Conservation (phyloP, 1,140 invertebrate species). For the Aphelenchoides besseyi region DNA sequence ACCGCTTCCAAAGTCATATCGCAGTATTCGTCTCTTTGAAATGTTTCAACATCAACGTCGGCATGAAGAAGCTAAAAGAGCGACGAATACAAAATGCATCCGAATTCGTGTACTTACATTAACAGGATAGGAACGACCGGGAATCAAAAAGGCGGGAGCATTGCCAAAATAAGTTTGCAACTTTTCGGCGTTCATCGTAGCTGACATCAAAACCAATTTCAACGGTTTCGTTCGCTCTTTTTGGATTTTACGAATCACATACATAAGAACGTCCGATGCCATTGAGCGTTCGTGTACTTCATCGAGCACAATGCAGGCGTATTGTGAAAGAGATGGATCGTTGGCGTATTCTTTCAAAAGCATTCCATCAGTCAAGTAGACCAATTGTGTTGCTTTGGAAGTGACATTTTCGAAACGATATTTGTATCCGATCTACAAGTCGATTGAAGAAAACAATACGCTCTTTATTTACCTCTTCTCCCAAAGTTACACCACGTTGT, state of each 20-base stretch:
- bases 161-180: slow-evolving; percentile 85
- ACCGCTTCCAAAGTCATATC: slow-evolving; percentile 75
- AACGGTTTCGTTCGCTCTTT: slow-evolving; percentile 35
- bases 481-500: slow-evolving; percentile 71
- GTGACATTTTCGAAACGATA: slow-evolving; percentile 87
- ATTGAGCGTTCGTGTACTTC: slow-evolving; percentile 95
- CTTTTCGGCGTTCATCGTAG: slow-evolving; percentile 88
- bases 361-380: slow-evolving; percentile 91
- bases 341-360: slow-evolving; percentile 80
- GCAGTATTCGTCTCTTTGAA: slow-evolving; percentile 75
- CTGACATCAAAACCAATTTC: slow-evolving; percentile 82
- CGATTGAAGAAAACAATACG: slow-evolving; percentile 2
- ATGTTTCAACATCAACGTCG: neutral
- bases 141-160: slow-evolving; percentile 79
- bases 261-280: slow-evolving; percentile 86
- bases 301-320: slow-evolving; percentile 84
- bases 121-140: slow-evolving; percentile 82
- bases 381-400: slow-evolving; percentile 73
- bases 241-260: slow-evolving; percentile 77
- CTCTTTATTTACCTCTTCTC: slow-evolving; percentile 67
- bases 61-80: neutral
- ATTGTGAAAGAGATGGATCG: slow-evolving; percentile 67
- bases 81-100: neutral
- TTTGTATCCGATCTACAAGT: slow-evolving; percentile 74
- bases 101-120: slow-evolving; percentile 62